A percentile compares a stretch with the other conserved stretches of the same genome.
Evolutionary conservation across 2,113 vertebrate genomes (phyloP).

Genomic region (Mobula hypostoma): DNA sequence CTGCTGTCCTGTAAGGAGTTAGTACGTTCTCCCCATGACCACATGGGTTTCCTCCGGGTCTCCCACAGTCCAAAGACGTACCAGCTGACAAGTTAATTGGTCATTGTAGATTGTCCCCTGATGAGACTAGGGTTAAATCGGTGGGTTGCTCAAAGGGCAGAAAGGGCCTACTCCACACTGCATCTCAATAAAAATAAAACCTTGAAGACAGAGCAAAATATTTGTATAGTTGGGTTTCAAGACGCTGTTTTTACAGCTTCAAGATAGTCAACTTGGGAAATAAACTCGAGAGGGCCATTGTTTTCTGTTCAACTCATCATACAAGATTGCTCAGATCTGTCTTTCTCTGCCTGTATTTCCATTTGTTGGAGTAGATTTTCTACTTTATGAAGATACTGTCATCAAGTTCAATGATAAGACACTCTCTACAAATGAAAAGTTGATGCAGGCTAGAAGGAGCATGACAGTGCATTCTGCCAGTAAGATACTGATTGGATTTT

Average conservation of each 20-base stretch:
- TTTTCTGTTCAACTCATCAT: not conserved
- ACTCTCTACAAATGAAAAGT: not conserved
- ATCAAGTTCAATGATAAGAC: not conserved
- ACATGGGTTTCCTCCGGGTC: no score
- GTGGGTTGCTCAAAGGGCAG: no score
- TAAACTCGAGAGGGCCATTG: not conserved
- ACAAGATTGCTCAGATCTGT: not conserved
- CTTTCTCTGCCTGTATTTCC: not conserved
- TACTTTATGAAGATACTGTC: not conserved
- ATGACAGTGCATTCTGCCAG: not conserved
- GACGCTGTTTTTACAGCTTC: not conserved
- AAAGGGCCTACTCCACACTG: no score
- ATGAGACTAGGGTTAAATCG: no score
- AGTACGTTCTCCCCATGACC: no score
- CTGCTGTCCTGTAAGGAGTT: no score
- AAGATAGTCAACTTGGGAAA: not conserved
- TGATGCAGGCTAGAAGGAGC: not conserved
- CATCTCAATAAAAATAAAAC: not conserved
- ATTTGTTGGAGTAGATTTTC: not conserved
- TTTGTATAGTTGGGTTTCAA: not conserved
- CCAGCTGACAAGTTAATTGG: no score
- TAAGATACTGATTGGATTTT: not conserved
- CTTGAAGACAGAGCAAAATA: not conserved
- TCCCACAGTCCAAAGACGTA: no score
- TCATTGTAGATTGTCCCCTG: no score